Base-by-base conservation (phyloP, 2,113 vertebrate species). In the Gorilla gorilla region DNA sequence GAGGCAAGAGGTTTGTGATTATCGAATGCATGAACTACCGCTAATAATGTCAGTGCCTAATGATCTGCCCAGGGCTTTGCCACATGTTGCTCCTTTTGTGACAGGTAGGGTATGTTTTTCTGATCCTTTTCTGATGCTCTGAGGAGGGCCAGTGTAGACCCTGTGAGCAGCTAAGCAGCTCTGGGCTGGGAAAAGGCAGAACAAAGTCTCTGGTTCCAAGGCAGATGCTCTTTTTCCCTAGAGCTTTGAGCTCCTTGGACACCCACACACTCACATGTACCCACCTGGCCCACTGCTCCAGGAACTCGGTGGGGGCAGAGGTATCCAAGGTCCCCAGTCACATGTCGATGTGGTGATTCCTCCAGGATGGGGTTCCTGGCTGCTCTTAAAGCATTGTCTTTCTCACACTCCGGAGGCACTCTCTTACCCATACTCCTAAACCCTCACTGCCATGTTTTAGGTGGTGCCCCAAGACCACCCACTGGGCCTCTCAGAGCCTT, bases 261-360 rank as follows among this genome's bases (percentile, higher is more conserved):
- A 81, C 38, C 32, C 35, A 22, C 5, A n/a, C 25, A 6, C 64
- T 32, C n/a, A 25, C 4, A 8, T 1, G 13, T 6, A 25, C 1
- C 66, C 6, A 17, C 40, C 48, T 6, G 27, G 13, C 0, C 64
- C n/a, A 23, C 72, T 73, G 45, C 17, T 90, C 22, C 27, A 38
- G 55, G 48, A 72, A 59, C 20, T 66, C 32, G 11, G 2, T 1
- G 6, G 55, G 78, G 38, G 16, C 0, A 14, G 50, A 32, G 6
- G 23, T 66, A 22, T 66, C 35, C 12, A 20, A 86, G 86, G 50
- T 43, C 25, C 27, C 48, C 9, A 48, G 40, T 22, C 61, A 45
- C 23, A 55, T 22, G 61, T 64, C 12, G 12, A 9, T 20, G 23
- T 68, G 45, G 12, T 0, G 0, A 22, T 27, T 68, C 4, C 57